Percentiles rank a stretch among this genome's conserved stretches.
These are phyloP conservation scores for Mola mola DNA, from an alignment of 2,113 vertebrate species.

Conservation along the genomic window DNA sequence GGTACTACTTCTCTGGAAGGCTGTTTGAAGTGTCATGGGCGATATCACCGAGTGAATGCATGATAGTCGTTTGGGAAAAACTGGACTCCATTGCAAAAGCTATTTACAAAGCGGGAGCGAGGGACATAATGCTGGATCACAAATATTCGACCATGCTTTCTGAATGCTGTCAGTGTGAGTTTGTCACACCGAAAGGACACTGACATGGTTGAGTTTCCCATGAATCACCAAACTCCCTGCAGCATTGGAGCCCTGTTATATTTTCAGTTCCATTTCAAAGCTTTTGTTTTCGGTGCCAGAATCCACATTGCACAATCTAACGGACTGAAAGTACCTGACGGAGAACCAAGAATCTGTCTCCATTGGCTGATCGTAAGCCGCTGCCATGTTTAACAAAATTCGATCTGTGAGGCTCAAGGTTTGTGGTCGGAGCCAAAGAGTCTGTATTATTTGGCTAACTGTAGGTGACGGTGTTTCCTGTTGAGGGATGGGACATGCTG, in stretches of 20 bases:
- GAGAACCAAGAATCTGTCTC: conserved; percentile 48
- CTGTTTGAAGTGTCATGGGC: neutral
- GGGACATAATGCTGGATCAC: conserved; percentile 7
- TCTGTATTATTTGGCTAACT: conserved; percentile 72
- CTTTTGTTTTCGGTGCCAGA: conserved; percentile 33
- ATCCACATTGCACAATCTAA: conserved; percentile 22
- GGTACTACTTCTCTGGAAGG: neutral
- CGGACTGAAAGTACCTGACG: conserved; percentile 49
- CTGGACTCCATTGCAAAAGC: neutral
- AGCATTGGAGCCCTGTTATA: conserved; percentile 3
- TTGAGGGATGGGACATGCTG: conserved; percentile 65
- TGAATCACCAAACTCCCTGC: conserved; percentile 23
- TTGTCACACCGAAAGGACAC: neutral
- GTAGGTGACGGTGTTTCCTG: conserved; percentile 70
- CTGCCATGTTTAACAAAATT: conserved; percentile 65
- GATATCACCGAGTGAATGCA: conserved; percentile 1
- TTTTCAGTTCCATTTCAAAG: conserved; percentile 30
- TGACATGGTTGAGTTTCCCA: conserved; percentile 8
- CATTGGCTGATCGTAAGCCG: conserved; percentile 4
- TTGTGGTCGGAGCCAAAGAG: conserved; percentile 39
- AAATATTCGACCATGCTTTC: conserved; percentile 3
- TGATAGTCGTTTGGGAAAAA: conserved; percentile 10
- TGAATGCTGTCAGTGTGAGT: neutral
- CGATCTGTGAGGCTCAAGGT: conserved; percentile 37
- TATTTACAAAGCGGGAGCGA: conserved; percentile 2